Conservation (phyloP, 1,140 invertebrate species). For the Drosophila ironensis region DNA sequence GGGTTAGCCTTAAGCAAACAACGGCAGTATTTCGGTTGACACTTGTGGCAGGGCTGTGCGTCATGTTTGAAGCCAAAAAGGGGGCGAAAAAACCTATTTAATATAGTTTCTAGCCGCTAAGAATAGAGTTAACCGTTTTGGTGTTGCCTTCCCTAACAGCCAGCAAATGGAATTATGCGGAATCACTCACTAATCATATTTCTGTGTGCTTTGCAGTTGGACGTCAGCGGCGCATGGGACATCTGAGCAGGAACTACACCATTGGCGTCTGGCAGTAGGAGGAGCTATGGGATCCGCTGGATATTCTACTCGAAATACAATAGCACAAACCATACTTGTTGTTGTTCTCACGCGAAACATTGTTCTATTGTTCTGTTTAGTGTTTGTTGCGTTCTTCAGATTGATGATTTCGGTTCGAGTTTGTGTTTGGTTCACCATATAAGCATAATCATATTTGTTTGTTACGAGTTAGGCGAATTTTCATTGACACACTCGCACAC, state of each 20-base stretch:
- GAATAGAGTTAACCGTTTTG: slow-evolving; percentile 8
- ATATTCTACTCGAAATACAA: not conserved
- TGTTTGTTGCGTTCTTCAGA: slow-evolving; percentile 71
- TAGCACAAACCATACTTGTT: slow-evolving; percentile 36
- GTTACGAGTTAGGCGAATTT: slow-evolving; percentile 68
- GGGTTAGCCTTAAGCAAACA: slow-evolving; percentile 38
- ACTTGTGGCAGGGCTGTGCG: slow-evolving; percentile 34
- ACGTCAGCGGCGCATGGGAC: slow-evolving; percentile 81
- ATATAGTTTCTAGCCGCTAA: slow-evolving; percentile 7
- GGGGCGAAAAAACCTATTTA: too few species aligned
- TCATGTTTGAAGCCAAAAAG: slow-evolving; percentile 11
- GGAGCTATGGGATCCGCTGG: not conserved
- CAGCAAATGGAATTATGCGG: not conserved
- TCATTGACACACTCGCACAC: slow-evolving; percentile 39
- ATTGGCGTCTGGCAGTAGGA: slow-evolving; percentile 73
- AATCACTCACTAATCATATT: slow-evolving; percentile 23
- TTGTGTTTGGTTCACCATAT: slow-evolving; percentile 61
- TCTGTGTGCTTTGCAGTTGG: slow-evolving; percentile 63
- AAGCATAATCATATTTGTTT: slow-evolving; percentile 63
- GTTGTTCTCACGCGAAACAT: slow-evolving; percentile 23
- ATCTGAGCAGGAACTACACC: slow-evolving; percentile 79
- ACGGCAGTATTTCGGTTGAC: slow-evolving; percentile 8
- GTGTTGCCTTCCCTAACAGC: slow-evolving; percentile 33
- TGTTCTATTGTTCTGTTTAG: slow-evolving; percentile 48
- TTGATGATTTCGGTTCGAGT: slow-evolving; percentile 44